These are phyloP conservation scores for Eulemur coronatus DNA, from an alignment of 2,797 vertebrate genomes.

Conservation along the genomic window DNA sequence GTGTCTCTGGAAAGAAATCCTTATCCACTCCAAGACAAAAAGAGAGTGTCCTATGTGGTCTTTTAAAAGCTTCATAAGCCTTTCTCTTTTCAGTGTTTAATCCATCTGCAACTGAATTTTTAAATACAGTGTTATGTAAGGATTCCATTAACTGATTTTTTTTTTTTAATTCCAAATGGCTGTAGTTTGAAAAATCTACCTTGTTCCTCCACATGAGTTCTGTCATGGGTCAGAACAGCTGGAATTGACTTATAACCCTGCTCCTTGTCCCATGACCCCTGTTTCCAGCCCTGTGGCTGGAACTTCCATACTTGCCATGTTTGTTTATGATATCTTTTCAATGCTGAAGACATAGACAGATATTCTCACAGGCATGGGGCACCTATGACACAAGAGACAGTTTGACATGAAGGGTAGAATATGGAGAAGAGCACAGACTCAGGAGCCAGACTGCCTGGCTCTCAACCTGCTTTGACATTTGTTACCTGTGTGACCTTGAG, in stretches of 20 bases:
- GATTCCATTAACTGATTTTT: no score
- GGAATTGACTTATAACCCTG: neutral
- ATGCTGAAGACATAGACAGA: conserved; percentile 99
- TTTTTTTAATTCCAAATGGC: no score
- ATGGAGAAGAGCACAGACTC: neutral
- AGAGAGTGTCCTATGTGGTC: no score
- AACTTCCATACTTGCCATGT: conserved; percentile 92
- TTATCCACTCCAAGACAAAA: no score
- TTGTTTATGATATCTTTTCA: conserved; percentile 98
- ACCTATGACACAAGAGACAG: conserved; percentile 87
- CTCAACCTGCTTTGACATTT: neutral
- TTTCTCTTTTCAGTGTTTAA: no score
- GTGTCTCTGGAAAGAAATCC: no score
- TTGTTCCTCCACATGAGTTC: neutral
- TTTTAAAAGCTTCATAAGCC: no score
- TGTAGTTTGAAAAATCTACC: no score
- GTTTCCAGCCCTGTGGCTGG: neutral
- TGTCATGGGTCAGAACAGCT: neutral
- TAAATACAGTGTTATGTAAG: no score
- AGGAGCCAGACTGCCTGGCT: neutral
- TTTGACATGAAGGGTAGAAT: conserved; percentile 34
- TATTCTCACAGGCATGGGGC: conserved; percentile 96
- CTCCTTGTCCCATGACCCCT: neutral
- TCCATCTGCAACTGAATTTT: no score
- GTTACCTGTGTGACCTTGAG: neutral